Evolutionary conservation across 1,140 invertebrate species (phyloP), one percentile per base, ranked within the genome.

Genomic region (Psilanteris sp.): DNA sequence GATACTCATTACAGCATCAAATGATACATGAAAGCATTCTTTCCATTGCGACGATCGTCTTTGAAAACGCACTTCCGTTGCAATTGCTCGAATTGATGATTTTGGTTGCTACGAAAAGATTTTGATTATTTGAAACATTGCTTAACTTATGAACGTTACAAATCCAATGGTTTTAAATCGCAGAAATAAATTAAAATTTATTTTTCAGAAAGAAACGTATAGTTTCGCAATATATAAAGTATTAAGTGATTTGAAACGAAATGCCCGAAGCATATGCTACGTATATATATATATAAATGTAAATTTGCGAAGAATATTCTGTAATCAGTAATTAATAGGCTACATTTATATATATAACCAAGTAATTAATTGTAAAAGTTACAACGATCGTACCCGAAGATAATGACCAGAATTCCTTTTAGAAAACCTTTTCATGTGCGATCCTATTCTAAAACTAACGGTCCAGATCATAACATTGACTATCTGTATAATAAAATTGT

Each of bases 1-100:
- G 61, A 61, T 74, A 66, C 71, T 67, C 71, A 67, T 74, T 74
- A 62, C 54, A 46, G 71, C 71, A 74, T 74, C 55, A 74, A 67
- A 74, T 67, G 62, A 67, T 67, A 73, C 70, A 66, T 73, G 43
- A 15, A 66, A 73, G 59, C 70, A 52, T 73, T 73, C 70, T 52
- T 73, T 73, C 36, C 26, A 64, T 52, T 50, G 41, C 50, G 27
- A 54, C 27, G n/a, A 57, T 5, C 39, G 27, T 44, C 37, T 48
- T 11, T 64, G 14, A 27, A 48, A 41, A 72, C 50, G 44, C 70
- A 59, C 59, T 57, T 73, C 59, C 59, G 57, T 72, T 72, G 48
- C 16, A 55, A 55, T 71, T 50, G 46, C 10, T 15, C 6, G 13
- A 36, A 32, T 55, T 46, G 29, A 54, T 6, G 9, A 37, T 44